Percentiles rank a stretch among this genome's conserved stretches.
These are phyloP conservation scores for Zootoca vivipara DNA, from an alignment of 2,113 vertebrate species.

Conservation along the genomic window DNA sequence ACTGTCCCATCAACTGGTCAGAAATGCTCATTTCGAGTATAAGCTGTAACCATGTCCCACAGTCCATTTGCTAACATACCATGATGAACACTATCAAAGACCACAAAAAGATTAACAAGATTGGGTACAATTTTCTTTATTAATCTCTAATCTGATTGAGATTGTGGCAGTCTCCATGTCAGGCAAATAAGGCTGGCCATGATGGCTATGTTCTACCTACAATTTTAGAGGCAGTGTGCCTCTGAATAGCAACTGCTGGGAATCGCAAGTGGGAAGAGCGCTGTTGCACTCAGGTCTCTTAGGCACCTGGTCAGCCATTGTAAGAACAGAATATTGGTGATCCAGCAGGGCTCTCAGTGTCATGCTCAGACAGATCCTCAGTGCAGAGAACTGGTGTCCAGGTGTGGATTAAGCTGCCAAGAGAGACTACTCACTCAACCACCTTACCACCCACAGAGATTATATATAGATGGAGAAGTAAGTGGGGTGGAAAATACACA, in stretches of 20 bases:
- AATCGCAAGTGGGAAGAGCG: no score
- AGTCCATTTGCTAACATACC: neutral
- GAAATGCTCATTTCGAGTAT: accelerated
- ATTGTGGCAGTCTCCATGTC: neutral
- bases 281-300: no score
- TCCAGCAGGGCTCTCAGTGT: no score
- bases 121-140: neutral
- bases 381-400: neutral
- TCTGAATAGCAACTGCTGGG: no score
- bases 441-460: neutral
- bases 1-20: accelerated
- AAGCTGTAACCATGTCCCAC: neutral
- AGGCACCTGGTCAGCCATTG: no score
- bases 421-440: neutral
- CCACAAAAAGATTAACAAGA: neutral
- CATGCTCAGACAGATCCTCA: neutral
- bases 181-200: no score
- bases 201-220: no score
- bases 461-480: neutral
- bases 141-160: neutral
- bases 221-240: no score
- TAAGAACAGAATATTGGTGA: no score
- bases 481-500: neutral
- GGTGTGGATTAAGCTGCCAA: neutral
- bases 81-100: neutral